A percentile compares a stretch with the other conserved stretches of the same genome.
Conservation (phyloP, 2,797 vertebrate species). For the Setipinna tenuifilis region DNA sequence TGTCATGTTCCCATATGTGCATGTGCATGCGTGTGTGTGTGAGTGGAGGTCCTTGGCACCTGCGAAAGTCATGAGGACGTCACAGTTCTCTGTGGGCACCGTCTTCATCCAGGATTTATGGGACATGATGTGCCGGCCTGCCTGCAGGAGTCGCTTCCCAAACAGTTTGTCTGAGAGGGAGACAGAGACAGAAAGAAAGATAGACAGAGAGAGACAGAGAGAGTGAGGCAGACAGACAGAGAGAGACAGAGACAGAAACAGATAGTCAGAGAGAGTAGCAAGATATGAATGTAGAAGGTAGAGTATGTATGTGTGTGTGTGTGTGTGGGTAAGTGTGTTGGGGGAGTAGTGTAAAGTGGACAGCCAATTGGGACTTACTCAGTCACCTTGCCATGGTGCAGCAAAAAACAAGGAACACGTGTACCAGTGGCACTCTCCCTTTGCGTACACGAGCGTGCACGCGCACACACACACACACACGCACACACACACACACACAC, state of each 20-base stretch:
- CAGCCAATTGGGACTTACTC: neutral
- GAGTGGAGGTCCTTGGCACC: slow-evolving; percentile 68
- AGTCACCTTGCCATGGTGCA: slow-evolving; percentile 50
- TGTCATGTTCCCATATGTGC: too few species aligned
- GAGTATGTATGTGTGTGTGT: too few species aligned
- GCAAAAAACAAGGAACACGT: neutral
- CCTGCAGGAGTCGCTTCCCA: slow-evolving; percentile 93
- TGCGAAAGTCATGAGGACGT: slow-evolving; percentile 95
- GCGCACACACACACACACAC: slow-evolving; percentile 14
- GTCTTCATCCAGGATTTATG: slow-evolving; percentile 99
- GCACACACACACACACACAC: slow-evolving; percentile 39
- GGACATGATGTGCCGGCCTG: slow-evolving; percentile 96
- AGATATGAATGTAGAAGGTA: neutral
- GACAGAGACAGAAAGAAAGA: neutral
- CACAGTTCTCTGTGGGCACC: slow-evolving; percentile 97
- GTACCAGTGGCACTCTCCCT: neutral
- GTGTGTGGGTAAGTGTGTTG: neutral
- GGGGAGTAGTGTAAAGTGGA: neutral
- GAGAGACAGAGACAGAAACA: neutral
- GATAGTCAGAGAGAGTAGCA: neutral
- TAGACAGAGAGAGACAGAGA: slow-evolving; percentile 2
- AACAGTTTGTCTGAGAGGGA: slow-evolving; percentile 87
- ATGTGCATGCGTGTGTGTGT: slow-evolving; percentile 3
- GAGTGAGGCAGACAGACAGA: neutral
- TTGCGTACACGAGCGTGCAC: neutral